Evolutionary conservation across 2,888 invertebrate species (phyloP).

Genomic region (Cephus pygmeus): DNA sequence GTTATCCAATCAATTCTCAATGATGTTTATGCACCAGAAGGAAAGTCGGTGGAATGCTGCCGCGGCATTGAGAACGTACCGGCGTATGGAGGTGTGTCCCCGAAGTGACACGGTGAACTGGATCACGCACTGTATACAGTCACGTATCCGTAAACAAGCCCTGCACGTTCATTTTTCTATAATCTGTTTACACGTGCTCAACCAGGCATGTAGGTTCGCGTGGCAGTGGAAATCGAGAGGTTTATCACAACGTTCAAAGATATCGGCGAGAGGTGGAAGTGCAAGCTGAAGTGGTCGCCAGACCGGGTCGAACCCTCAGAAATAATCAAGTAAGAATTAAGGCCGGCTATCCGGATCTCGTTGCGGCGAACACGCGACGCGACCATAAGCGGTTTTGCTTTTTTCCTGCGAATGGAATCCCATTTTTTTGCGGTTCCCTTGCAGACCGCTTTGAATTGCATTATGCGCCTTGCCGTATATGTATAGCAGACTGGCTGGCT

Average conservation of each 20-base stretch:
- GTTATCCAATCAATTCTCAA: background rate
- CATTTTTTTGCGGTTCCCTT: slow-evolving; percentile 19
- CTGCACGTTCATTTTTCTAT: background rate
- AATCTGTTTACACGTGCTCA: background rate
- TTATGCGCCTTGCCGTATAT: slow-evolving; percentile 37
- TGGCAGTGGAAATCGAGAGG: background rate
- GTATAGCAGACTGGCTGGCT: background rate
- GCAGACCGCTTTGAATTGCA: slow-evolving; percentile 29
- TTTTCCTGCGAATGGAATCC: slow-evolving; percentile 38
- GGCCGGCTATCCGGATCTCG: background rate
- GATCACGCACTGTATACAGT: background rate
- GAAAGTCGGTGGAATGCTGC: background rate
- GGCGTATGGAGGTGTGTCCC: background rate
- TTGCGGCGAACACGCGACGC: slow-evolving; percentile 42
- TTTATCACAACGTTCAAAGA: background rate
- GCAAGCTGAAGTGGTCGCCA: background rate
- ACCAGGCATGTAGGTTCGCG: background rate
- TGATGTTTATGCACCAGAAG: background rate
- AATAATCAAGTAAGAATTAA: background rate
- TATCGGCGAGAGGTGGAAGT: background rate
- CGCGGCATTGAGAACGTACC: background rate
- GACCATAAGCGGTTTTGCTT: slow-evolving; percentile 44
- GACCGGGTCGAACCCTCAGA: background rate
- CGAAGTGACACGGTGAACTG: background rate
- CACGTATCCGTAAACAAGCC: background rate